phyloP scores from a whole-genome alignment of 2,888 invertebrate genomes.

The Drosophila paracracens region DNA sequence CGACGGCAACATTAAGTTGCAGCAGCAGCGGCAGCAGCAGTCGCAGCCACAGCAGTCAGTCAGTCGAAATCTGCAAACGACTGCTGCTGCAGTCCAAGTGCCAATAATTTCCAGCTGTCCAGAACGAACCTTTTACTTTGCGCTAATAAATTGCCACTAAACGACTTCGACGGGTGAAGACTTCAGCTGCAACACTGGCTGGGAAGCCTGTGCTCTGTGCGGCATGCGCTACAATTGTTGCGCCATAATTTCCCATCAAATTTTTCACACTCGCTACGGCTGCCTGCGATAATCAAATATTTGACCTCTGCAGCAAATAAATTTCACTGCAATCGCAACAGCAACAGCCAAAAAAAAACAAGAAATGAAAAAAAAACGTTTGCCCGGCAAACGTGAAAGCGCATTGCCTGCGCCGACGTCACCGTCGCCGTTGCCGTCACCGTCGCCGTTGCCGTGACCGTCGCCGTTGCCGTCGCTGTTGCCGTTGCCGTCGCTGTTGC shows the following conservation, averaged over 20 bases:
- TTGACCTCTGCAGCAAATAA: conserved; percentile 83
- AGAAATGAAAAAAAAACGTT: conserved; percentile 17
- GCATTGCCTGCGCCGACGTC: conserved; percentile 55
- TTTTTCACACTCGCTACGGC: conserved; percentile 77
- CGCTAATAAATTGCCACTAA: conserved; percentile 76
- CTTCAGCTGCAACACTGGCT: conserved; percentile 1
- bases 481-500: conserved; percentile 15
- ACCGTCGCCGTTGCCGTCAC: conserved; percentile 53
- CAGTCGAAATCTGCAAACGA: conserved; percentile 36
- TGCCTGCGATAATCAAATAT: conserved; percentile 82
- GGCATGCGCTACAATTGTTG: conserved; percentile 75
- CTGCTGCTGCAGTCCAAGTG: conserved; percentile 62
- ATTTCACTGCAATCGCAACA: conserved; percentile 77
- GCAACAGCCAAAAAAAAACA: conserved; percentile 36
- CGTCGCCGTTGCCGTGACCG: conserved; percentile 73
- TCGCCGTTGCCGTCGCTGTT: conserved; percentile 31
- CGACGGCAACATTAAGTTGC: conserved; percentile 51
- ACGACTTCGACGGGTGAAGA: conserved; percentile 60
- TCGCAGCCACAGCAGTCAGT: conserved; percentile 32
- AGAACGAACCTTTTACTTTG: conserved; percentile 76
- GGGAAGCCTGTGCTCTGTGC: conserved; percentile 10
- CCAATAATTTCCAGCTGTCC: conserved; percentile 70
- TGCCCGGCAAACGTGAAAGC: conserved; percentile 73
- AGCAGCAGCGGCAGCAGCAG: conserved; percentile 19
- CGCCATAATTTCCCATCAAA: conserved; percentile 80